phyloP scores from a whole-genome alignment of 2,888 invertebrate species.

The Teleogryllus oceanicus region DNA sequence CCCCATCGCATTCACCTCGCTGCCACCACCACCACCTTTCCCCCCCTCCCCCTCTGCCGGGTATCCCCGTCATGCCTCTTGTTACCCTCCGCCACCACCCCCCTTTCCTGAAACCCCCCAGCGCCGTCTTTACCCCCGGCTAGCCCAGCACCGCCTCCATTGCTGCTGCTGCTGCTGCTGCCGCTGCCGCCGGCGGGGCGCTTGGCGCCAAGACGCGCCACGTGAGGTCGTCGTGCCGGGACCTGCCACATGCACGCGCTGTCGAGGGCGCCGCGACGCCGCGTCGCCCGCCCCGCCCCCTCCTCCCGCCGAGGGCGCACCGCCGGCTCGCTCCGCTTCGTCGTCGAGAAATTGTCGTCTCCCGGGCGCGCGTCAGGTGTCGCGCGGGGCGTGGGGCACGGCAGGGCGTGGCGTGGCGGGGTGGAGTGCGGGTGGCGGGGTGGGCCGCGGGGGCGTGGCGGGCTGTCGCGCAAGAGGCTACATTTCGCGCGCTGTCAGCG shows the following conservation, averaged over 20 bases:
- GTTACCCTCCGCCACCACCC: too few relatives aligned
- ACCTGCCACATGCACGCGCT: conserved; percentile 1
- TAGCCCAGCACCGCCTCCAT: too few relatives aligned
- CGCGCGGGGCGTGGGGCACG: not conserved
- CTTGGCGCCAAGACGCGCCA: too few relatives aligned
- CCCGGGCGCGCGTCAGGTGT: not conserved
- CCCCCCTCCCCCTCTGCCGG: too few relatives aligned
- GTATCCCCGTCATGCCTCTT: too few relatives aligned
- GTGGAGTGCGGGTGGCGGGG: not conserved
- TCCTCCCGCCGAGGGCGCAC: not conserved
- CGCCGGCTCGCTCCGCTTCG: not conserved
- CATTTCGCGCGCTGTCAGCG: conserved; percentile 7
- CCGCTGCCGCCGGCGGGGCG: too few relatives aligned
- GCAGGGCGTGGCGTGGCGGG: not conserved
- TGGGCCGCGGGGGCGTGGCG: not conserved
- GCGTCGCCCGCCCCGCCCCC: not conserved
- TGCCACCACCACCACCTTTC: too few relatives aligned
- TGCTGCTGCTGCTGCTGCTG: too few relatives aligned
- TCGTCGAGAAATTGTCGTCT: not conserved
- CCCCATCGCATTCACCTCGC: too few relatives aligned
- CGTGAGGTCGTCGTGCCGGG: not conserved
- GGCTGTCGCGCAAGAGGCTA: not conserved
- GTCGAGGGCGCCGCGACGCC: not conserved
- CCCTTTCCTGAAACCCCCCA: too few relatives aligned
- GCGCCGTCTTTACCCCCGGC: too few relatives aligned